Evolutionary conservation across 1,140 invertebrate species (phyloP), one percentile per base, ranked within the genome.

Genomic region (Physella acuta): DNA sequence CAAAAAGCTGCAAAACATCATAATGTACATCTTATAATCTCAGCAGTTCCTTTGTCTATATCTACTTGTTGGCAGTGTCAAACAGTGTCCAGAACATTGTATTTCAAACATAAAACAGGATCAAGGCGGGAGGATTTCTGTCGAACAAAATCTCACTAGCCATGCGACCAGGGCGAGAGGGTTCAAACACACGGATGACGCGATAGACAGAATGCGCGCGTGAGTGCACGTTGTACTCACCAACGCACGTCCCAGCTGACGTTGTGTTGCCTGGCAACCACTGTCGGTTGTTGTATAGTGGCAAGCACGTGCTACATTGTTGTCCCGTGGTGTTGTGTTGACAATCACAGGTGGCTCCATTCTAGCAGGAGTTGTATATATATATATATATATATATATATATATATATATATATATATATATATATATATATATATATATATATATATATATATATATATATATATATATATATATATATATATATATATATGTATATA

Each of bases 291-390:
- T 67, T 67, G 36, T 34, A 67, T 17, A 67, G 30, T 1, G 64
- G n/a, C 20, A 56, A 26, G 56, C 64, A 67, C 44, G 20, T 67
- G n/a, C 28, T 28, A 31, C 64, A 67, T 17, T 67, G 64, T 39
- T 67, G 31, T 28, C 64, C 64, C 2, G 5, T 17, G 24, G 64
- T 67, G 52, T 56, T 56, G 64, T 67, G 64, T 36, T 37, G 30
- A 33, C 64, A 67, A 5, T 36, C 14, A 26, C 64, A 67, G 17
- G 51, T 56, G n/a, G 64, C 64, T 24, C 52, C 16, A 55, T 55
- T 55, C 16, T 55, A 24, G 31, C 8, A 30, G 4, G 26, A 11
- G 8, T 60, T 16, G 58, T 11, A 28, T 33, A 33, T 16, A 60
- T 14, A 33, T 36, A 60, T 8, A 33, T 60, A 28, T 30, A 28